These are phyloP conservation scores for Drosophila ironensis DNA, from an alignment of 1,140 invertebrate genomes.

Conservation along the genomic window DNA sequence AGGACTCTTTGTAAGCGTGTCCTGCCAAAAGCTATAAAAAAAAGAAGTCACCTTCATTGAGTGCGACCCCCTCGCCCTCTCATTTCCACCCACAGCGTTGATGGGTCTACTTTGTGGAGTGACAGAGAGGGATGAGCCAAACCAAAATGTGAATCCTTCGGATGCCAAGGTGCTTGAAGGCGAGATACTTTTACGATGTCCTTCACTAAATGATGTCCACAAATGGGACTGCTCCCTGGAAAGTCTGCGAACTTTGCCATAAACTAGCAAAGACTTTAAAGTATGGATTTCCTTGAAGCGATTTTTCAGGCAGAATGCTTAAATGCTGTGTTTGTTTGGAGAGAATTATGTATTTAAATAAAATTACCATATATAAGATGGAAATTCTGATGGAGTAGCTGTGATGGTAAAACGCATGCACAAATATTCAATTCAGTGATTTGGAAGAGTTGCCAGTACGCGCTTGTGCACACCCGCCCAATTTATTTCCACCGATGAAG, in stretches of 20 bases:
- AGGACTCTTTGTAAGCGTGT: not conserved
- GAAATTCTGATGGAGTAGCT: too few relatives aligned
- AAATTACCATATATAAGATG: too few relatives aligned
- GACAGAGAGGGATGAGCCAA: not conserved
- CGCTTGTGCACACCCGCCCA: too few relatives aligned
- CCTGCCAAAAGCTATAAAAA: constrained; percentile 19
- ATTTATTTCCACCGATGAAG: not conserved
- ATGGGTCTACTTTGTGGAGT: not conserved
- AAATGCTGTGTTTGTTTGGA: too few relatives aligned
- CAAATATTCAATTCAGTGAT: constrained; percentile 7
- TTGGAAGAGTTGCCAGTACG: not conserved
- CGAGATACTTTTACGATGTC: constrained; percentile 22
- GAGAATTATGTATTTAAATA: too few relatives aligned
- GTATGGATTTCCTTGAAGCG: too few relatives aligned
- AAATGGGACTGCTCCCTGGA: not conserved
- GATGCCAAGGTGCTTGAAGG: constrained; percentile 9
- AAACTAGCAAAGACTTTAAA: not conserved
- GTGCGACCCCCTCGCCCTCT: too few relatives aligned
- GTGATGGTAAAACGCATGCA: not conserved
- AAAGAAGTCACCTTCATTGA: constrained; percentile 26
- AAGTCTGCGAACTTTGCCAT: not conserved
- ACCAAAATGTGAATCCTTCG: constrained; percentile 25
- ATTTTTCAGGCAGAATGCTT: too few relatives aligned
- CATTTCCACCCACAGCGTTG: not conserved
- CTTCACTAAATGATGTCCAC: constrained; percentile 4